These are phyloP conservation scores for Conus betulinus DNA, from an alignment of 1,140 invertebrate species.

Conservation along the genomic window DNA sequence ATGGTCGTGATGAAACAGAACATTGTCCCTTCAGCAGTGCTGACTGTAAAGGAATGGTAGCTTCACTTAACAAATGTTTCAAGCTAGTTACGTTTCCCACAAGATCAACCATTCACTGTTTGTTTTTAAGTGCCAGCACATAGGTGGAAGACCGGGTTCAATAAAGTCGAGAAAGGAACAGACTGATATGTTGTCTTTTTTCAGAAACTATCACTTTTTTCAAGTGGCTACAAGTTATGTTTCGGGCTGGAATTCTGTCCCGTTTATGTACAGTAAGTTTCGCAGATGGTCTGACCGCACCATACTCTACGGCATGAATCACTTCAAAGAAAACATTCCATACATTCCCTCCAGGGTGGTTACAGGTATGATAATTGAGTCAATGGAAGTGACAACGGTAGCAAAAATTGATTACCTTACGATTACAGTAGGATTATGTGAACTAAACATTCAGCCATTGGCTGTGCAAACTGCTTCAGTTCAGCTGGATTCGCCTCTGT, in stretches of 20 bases:
- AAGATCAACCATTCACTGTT: too few relatives aligned
- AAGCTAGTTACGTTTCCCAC: background rate
- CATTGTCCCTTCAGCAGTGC: slow-evolving; percentile 29
- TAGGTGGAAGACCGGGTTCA: background rate
- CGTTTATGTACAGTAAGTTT: too few relatives aligned
- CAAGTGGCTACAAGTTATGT: too few relatives aligned
- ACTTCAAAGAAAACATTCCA: too few relatives aligned
- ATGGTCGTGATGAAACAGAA: background rate
- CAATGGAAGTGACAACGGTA: background rate
- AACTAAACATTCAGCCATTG: background rate
- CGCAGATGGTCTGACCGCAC: too few relatives aligned
- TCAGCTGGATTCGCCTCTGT: background rate
- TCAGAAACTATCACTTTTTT: too few relatives aligned
- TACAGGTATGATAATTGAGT: background rate
- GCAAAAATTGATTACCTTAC: background rate
- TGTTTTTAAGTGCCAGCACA: background rate
- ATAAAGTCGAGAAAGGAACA: background rate
- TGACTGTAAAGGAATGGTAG: background rate
- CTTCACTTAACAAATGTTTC: background rate
- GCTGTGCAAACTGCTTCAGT: background rate
- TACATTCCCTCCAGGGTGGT: too few relatives aligned
- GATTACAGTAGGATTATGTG: background rate
- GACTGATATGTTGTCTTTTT: too few relatives aligned
- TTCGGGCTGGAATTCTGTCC: too few relatives aligned
- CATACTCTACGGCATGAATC: too few relatives aligned